Base-by-base conservation (phyloP, 2,797 vertebrate genomes). In the Poecilia gillii region DNA sequence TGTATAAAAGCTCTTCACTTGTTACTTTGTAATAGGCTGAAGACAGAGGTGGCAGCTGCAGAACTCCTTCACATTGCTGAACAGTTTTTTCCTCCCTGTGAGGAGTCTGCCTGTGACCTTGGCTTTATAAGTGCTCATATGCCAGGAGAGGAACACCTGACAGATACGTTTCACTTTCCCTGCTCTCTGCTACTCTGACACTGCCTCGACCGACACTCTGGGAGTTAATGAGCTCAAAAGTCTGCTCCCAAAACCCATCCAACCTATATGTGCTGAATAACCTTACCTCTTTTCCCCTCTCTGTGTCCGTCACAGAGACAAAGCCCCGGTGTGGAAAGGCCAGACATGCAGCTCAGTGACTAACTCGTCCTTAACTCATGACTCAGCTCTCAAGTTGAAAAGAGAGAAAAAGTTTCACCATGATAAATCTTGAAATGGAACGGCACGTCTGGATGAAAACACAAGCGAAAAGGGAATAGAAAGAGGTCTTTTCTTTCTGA, bases 191-290 rank as follows among this genome's bases (percentile, higher is more conserved):
- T 78, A 41, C 81, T 80, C 88, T 72, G 85, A 91, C 87, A 84
- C 83, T 75, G 31, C 46, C 87, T 88, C 86, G 79, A 84, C 84
- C 89, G 84, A 84, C 81, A 88, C 86, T 92, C 79, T 4, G 89
- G 74, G 77, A 91, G 83, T 86, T 94, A 94, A 93, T 93, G 92
- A 94, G 91, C 90, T 88, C 86, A 75, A 85, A 91, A 84, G 87
- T 81, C 87, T 75, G 85, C 86, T 85, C 87, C 82, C 78, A 72
- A 80, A 91, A 86, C 82, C 64, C 25, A 84, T 81, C 81, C 80
- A 75, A 84, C 81, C 87, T 82, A 82, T 83, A 81, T 53, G 80
- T 64, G 71, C 53, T 73, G 81, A 84, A 85, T 88, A 76, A 81
- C 82, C 88, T 73, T 41, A 45, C 80, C 80, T 81, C 53, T 82